phyloP scores from a whole-genome alignment of 2,113 vertebrate genomes.

The Channa argus region DNA sequence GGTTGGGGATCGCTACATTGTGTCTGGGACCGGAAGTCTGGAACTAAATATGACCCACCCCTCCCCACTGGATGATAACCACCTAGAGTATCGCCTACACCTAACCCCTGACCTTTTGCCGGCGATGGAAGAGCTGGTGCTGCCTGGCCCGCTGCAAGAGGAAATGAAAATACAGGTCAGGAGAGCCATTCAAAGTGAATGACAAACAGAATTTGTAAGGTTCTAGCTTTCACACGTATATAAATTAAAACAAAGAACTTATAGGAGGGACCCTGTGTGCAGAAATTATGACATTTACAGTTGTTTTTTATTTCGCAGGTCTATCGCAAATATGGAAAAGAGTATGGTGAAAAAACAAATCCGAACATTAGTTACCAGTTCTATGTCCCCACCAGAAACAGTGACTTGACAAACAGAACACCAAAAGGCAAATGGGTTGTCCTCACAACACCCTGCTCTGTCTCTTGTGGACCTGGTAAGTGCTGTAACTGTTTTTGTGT shows the following conservation, averaged over 20 bases:
- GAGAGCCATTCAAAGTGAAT: neutral
- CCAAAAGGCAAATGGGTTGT: constrained; percentile 80
- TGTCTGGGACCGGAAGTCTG: constrained; percentile 85
- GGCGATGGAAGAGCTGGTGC: constrained; percentile 85
- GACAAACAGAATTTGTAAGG: neutral
- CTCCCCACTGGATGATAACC: constrained; percentile 88
- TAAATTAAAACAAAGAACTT: too few relatives aligned
- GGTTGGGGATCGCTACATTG: constrained; percentile 82
- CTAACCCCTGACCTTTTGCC: constrained; percentile 89
- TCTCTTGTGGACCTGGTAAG: constrained; percentile 91
- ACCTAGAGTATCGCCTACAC: constrained; percentile 84
- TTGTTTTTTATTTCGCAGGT: constrained; percentile 80
- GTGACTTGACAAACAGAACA: constrained; percentile 30
- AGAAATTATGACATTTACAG: neutral
- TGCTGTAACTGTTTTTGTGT: too few relatives aligned
- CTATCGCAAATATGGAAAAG: constrained; percentile 89
- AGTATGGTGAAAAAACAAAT: constrained; percentile 87
- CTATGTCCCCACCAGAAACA: constrained; percentile 75
- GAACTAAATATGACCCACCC: constrained; percentile 87
- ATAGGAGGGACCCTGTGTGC: too few relatives aligned
- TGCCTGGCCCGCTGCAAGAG: constrained; percentile 84
- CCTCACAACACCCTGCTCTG: constrained; percentile 84
- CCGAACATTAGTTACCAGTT: constrained; percentile 92
- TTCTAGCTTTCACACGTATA: neutral
- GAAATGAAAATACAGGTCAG: constrained; percentile 90